These are phyloP conservation scores for Ciconia maguari DNA, from an alignment of 2,113 vertebrate species.

Conservation along the genomic window DNA sequence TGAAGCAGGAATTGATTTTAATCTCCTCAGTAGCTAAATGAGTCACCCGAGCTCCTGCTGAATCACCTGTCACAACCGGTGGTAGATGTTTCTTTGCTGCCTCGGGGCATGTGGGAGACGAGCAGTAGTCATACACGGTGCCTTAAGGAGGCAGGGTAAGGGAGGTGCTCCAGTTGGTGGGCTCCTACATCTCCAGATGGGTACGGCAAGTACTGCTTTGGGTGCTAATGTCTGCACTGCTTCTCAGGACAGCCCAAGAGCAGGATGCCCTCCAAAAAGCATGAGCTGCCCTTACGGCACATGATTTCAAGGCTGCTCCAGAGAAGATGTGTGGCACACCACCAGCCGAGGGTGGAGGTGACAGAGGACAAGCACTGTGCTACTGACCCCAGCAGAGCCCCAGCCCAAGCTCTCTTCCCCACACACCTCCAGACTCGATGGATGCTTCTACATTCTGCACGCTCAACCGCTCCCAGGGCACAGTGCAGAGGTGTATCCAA, in stretches of 20 bases:
- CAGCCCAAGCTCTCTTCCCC: neutral
- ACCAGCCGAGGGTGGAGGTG: neutral
- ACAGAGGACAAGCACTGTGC: accelerated
- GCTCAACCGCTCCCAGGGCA: neutral
- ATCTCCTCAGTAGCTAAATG: neutral
- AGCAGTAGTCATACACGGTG: accelerated
- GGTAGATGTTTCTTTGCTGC: neutral
- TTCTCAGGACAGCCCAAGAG: neutral
- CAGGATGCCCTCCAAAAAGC: neutral
- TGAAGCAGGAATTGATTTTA: neutral
- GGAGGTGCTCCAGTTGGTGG: neutral
- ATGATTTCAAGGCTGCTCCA: neutral
- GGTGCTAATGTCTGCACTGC: neutral
- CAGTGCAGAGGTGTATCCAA: neutral
- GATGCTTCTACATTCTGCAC: neutral
- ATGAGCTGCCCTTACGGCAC: accelerated
- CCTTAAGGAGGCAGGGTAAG: neutral
- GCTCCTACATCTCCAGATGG: neutral
- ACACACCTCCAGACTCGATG: neutral
- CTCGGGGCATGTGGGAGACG: accelerated
- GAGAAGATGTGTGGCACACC: neutral
- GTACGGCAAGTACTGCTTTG: neutral
- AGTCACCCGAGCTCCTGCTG: neutral
- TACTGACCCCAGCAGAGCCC: neutral
- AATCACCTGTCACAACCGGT: neutral